Conservation (phyloP, 2,888 invertebrate genomes). For the Ephialtes manifestator region DNA sequence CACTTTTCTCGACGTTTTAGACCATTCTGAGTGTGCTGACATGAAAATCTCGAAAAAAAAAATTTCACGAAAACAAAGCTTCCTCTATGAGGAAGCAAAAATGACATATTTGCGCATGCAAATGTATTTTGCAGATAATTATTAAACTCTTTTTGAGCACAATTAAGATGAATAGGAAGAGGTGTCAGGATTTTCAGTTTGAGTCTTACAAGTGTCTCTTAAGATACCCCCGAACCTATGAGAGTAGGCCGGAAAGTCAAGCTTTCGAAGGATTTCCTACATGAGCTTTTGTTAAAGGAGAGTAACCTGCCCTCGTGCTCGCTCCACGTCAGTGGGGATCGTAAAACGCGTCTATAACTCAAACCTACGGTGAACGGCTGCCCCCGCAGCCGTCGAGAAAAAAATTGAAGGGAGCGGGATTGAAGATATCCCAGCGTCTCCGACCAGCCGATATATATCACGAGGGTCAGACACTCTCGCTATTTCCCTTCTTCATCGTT, state of each 20-base stretch:
- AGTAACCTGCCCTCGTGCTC: slow-evolving; percentile 29
- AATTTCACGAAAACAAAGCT: too few species aligned
- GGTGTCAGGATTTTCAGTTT: background rate
- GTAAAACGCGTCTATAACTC: slow-evolving; percentile 55
- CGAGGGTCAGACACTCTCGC: slow-evolving; percentile 44
- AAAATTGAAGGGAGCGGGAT: slow-evolving; percentile 30
- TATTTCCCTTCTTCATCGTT: background rate
- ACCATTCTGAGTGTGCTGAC: too few species aligned
- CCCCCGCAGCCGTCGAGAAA: slow-evolving; percentile 13
- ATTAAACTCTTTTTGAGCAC: background rate
- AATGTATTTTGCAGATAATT: background rate
- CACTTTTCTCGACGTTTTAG: too few species aligned
- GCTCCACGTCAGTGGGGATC: slow-evolving; percentile 50
- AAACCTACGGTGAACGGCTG: slow-evolving; percentile 49
- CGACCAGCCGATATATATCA: slow-evolving; percentile 53
- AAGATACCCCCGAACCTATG: slow-evolving; percentile 1
- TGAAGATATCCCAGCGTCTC: slow-evolving; percentile 28
- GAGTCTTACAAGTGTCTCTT: slow-evolving; percentile 17
- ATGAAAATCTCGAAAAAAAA: too few species aligned
- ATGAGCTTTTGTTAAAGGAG: slow-evolving; percentile 18
- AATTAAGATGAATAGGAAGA: background rate
- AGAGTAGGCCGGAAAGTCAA: slow-evolving; percentile 33
- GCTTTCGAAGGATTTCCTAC: slow-evolving; percentile 46
- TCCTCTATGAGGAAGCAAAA: too few species aligned
- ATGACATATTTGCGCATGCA: background rate